These are phyloP conservation scores for Drosophila fuyamai DNA, from an alignment of 1,140 invertebrate species.

Conservation along the genomic window DNA sequence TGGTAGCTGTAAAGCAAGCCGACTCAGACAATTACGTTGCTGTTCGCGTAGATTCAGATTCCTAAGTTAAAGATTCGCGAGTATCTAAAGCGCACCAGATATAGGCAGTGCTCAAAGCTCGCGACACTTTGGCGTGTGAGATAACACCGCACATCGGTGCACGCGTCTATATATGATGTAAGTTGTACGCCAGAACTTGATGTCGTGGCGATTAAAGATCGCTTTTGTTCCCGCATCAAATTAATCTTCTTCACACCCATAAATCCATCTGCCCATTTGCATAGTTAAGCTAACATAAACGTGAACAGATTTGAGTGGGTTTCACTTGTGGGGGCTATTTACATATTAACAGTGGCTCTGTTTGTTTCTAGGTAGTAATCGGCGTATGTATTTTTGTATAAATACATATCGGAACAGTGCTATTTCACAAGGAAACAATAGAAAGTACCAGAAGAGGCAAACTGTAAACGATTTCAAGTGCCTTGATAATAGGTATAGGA, in stretches of 20 bases:
- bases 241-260: conserved; percentile 38
- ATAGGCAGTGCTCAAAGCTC: conserved; percentile 10
- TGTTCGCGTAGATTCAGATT: background rate
- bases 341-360: background rate
- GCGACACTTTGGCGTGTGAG: background rate
- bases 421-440: conserved; percentile 19
- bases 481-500: background rate
- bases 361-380: background rate
- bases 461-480: background rate
- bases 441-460: conserved; percentile 11
- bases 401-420: no score
- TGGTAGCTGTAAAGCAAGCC: conserved; percentile 41
- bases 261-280: conserved; percentile 43
- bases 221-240: conserved; percentile 2
- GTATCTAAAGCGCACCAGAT: conserved; percentile 32
- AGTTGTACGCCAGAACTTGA: conserved; percentile 34
- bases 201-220: conserved; percentile 21
- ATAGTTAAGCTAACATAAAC: conserved; percentile 31
- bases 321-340: conserved; percentile 10
- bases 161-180: conserved; percentile 30
- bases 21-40: conserved; percentile 38
- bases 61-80: conserved; percentile 2
- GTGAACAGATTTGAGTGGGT: conserved; percentile 11
- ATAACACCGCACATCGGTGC: conserved; percentile 4
- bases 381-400: no score